Conservation (phyloP, 2,797 vertebrate species). For the Manis javanica region DNA sequence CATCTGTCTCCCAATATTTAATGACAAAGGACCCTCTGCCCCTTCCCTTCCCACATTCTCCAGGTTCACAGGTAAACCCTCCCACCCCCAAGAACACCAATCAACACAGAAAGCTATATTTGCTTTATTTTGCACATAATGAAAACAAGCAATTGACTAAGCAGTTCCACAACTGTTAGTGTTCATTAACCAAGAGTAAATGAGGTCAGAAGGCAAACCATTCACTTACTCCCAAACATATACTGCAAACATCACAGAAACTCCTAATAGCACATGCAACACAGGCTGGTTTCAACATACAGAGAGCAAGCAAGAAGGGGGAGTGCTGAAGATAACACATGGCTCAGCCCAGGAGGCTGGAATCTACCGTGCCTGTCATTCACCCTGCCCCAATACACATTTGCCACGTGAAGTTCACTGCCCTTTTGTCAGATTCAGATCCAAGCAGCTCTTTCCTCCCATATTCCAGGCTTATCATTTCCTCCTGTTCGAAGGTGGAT, state of each 20-base stretch:
- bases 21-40: background rate
- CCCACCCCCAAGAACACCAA: background rate
- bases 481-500: background rate
- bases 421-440: background rate
- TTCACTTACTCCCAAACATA: background rate
- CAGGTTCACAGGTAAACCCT: background rate
- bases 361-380: background rate
- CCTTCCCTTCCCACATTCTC: background rate
- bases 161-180: background rate
- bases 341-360: background rate
- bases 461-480: background rate
- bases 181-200: conserved; percentile 38
- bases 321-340: background rate
- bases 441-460: background rate
- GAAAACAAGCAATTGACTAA: background rate
- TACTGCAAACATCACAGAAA: background rate
- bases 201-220: background rate
- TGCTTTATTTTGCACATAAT: conserved; percentile 70
- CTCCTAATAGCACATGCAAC: background rate
- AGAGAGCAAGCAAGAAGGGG: background rate
- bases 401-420: background rate
- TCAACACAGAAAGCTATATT: background rate
- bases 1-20: background rate
- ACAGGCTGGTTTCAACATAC: background rate
- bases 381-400: background rate